Base-by-base conservation (phyloP, 2,888 invertebrate species). In the Gryllus longicercus region DNA sequence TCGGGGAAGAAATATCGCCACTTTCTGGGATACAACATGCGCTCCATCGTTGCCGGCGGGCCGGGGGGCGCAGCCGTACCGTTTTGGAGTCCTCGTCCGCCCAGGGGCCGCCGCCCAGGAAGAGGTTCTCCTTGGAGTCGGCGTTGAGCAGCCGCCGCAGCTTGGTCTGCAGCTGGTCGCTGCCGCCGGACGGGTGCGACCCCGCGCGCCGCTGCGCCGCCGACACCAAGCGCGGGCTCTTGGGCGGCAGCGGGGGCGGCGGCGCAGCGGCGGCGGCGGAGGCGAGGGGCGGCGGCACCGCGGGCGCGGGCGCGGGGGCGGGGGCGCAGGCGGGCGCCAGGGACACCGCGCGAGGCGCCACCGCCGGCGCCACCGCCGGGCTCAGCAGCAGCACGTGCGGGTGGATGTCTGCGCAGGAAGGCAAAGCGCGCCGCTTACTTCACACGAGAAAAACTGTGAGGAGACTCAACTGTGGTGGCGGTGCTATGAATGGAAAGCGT, bases 101-200 rank as follows among this genome's bases (percentile, higher is more conserved):
- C 82, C 81, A 81, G 16, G 79, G 38, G 5, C 79, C 50, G n/a
- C n/a, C 38, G 8, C 90, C 89, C 77, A 90, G 88, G 85, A 90
- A 91, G 11, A 92, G 88, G 83, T 93, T 93, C 86, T 93, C 93
- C 82, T 93, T 91, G 86, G 93, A 93, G 85, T 93, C 93, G 51
- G 91, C 89, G 84, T 94, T 94, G 18, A 96, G 88, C 81, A 96
- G 88, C 83, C 94, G 90, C 23, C 96, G 89, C 83, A 96, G 87
- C 83, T 94, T 95, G 84, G 92, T 93, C 87, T 96, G 95, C 78
- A 95, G 88, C 84, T 93, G 89, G 86, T 93, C 92, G 80, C 90
- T 89, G 84, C 86, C 88, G 82, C 89, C 89, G 83, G 80, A 74
- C 79, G 82, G 78, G 81, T 82, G 50, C 80, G 83, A 77, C 79